Percentiles rank a stretch among this genome's conserved stretches.
Conservation (phyloP, 30 jellyfish, hydroid and myxozoan species). For the Morbakka virulenta region DNA sequence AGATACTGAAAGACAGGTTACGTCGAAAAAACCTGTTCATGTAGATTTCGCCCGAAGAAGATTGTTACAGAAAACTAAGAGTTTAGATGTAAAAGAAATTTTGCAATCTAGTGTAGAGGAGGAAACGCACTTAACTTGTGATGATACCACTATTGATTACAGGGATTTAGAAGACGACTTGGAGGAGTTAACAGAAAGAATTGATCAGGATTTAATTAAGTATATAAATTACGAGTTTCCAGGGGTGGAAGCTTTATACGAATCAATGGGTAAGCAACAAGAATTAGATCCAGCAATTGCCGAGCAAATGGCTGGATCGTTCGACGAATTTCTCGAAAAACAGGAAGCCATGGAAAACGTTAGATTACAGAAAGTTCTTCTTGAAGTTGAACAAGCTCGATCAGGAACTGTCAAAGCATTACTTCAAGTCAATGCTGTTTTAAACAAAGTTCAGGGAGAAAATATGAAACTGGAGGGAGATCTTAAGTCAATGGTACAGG, state of each 20-base stretch:
- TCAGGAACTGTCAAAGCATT: conserved; percentile 81
- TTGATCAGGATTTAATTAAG: background rate
- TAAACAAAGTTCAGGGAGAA: conserved; percentile 73
- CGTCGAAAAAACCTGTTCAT: background rate
- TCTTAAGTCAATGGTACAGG: conserved; percentile 49
- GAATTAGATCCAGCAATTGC: background rate
- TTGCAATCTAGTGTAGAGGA: background rate
- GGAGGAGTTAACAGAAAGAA: background rate
- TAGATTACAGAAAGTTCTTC: conserved; percentile 57
- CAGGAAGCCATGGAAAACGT: conserved; percentile 66
- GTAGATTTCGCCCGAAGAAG: background rate
- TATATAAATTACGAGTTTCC: background rate
- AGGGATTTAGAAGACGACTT: background rate
- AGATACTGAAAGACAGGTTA: background rate
- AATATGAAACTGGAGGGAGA: conserved; percentile 68
- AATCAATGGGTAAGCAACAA: background rate
- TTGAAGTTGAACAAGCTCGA: conserved; percentile 85
- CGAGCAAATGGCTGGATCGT: background rate
- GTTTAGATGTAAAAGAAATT: background rate
- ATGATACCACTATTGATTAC: background rate
- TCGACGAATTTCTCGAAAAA: background rate
- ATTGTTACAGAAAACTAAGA: too few relatives aligned
- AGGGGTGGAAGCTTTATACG: background rate
- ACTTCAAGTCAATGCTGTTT: conserved; percentile 67
- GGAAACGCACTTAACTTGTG: background rate